Conservation (phyloP, 92 coral and sea anemone species). For the Phymanthus crucifer region DNA sequence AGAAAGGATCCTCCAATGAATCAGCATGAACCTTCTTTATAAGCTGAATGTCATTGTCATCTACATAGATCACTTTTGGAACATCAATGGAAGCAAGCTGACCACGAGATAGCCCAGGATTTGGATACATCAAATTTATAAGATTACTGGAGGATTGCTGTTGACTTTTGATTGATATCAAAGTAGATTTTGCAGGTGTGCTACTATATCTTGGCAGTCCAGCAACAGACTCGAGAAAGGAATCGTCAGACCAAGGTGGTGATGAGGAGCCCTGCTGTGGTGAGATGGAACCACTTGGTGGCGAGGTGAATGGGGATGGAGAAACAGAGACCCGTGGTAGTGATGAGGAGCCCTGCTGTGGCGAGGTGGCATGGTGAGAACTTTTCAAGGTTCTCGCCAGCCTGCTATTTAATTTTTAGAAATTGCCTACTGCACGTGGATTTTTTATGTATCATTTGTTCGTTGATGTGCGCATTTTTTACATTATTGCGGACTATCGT, state of each 20-base stretch:
- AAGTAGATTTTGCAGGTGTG: neutral
- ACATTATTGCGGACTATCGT: too few relatives aligned
- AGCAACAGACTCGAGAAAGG: neutral
- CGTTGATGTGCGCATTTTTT: too few relatives aligned
- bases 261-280: too few relatives aligned
- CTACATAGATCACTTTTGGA: neutral
- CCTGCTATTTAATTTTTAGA: too few relatives aligned
- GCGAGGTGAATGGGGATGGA: too few relatives aligned
- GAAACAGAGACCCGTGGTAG: too few relatives aligned
- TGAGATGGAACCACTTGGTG: too few relatives aligned
- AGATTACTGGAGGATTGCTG: neutral
- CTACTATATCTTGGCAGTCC: neutral
- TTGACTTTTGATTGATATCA: neutral
- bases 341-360: too few relatives aligned
- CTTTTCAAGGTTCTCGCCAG: too few relatives aligned
- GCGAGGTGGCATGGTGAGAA: too few relatives aligned
- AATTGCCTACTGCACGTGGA: too few relatives aligned
- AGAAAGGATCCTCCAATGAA: constrained; percentile 8
- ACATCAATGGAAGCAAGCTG: constrained; percentile 22
- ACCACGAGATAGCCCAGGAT: constrained; percentile 32
- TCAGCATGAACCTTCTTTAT: neutral
- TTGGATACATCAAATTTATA: constrained; percentile 5
- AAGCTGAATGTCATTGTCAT: neutral
- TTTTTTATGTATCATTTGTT: too few relatives aligned
- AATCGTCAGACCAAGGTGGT: neutral